Evolutionary conservation across 2,888 invertebrate species (phyloP).

Genomic region (Pheosia gnoma): DNA sequence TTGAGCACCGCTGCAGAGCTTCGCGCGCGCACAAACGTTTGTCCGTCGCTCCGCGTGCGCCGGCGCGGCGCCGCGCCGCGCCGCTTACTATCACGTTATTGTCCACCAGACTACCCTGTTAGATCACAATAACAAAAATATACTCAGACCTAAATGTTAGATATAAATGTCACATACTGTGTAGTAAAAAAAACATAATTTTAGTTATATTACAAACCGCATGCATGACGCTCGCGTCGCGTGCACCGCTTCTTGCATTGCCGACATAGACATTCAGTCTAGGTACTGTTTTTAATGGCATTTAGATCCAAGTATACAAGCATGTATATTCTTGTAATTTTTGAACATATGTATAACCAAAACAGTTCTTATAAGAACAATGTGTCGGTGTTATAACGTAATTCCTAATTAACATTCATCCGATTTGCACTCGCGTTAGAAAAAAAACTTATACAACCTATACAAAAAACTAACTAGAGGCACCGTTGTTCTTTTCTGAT

Average conservation of each 20-base stretch:
- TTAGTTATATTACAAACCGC: no score
- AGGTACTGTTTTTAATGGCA: no score
- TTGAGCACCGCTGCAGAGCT: background rate
- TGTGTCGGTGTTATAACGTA: background rate
- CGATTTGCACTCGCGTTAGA: background rate
- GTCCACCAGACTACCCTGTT: background rate
- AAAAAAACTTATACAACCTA: background rate
- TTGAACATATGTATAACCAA: no score
- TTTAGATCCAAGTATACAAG: no score
- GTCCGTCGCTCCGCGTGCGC: background rate
- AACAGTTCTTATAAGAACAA: background rate
- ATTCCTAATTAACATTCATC: background rate
- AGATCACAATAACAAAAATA: background rate
- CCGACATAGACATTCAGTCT: no score
- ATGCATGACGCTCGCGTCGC: no score
- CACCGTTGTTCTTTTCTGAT: constrained; percentile 8
- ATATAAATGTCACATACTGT: background rate
- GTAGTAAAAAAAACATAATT: background rate
- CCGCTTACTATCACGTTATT: background rate
- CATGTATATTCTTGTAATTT: no score
- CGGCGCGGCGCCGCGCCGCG: background rate
- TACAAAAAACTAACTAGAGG: background rate
- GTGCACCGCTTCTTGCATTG: no score
- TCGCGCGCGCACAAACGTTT: background rate
- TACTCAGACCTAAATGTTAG: background rate